Evolutionary conservation across 2,797 vertebrate genomes (phyloP).

Genomic region (Sparidentex hasta): DNA sequence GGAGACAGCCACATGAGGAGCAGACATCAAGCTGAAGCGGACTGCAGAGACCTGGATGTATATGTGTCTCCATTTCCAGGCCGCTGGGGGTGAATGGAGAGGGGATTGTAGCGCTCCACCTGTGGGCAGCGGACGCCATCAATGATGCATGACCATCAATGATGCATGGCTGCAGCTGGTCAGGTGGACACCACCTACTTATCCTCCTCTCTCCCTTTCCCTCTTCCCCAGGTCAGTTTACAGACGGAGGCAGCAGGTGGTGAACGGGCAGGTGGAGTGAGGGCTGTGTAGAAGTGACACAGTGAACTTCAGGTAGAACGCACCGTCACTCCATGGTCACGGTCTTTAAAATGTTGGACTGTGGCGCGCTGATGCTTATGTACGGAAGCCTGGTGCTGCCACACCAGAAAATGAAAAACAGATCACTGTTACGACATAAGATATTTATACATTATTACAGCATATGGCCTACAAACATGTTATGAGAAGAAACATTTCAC

Average conservation of each 20-base stretch:
- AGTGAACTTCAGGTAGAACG: neutral
- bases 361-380: neutral
- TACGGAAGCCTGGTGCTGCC: too few relatives aligned
- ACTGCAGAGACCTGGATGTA: neutral
- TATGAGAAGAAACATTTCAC: too few relatives aligned
- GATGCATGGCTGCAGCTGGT: constrained; percentile 75
- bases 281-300: neutral
- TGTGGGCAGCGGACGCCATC: constrained; percentile 66
- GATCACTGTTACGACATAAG: too few relatives aligned
- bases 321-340: neutral
- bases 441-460: too few relatives aligned
- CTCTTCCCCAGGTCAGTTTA: constrained; percentile 72
- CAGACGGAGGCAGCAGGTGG: constrained; percentile 63
- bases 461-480: too few relatives aligned
- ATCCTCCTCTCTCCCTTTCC: constrained; percentile 47
- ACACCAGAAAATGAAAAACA: too few relatives aligned
- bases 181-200: constrained; percentile 68
- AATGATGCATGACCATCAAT: constrained; percentile 85
- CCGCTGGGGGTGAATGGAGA: constrained; percentile 36
- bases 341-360: neutral
- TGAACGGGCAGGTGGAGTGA: neutral
- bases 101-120: constrained; percentile 45
- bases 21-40: neutral
- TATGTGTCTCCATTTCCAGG: constrained; percentile 9
- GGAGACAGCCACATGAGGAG: neutral